These are phyloP conservation scores for Noturus placidus DNA, from an alignment of 2,113 vertebrate genomes.

Conservation along the genomic window DNA sequence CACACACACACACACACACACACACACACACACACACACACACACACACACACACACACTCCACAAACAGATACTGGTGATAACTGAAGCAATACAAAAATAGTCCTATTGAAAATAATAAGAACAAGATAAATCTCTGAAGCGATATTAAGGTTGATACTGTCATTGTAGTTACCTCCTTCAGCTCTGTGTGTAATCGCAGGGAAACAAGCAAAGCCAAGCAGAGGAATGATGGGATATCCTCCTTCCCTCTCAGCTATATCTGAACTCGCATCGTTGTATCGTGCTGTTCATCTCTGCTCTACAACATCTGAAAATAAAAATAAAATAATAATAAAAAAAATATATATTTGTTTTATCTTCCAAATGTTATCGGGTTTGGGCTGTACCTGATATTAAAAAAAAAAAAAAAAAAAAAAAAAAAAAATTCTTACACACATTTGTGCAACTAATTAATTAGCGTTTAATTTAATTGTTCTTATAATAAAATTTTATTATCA, in stretches of 20 bases:
- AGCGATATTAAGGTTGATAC: conserved; percentile 68
- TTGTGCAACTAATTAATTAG: neutral
- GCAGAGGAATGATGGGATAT: conserved; percentile 36
- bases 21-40: conserved; percentile 62
- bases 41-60: neutral
- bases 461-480: neutral
- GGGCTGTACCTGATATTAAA: neutral
- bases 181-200: conserved; percentile 30
- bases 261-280: conserved; percentile 19
- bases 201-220: conserved; percentile 54
- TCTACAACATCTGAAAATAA: conserved; percentile 21
- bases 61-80: conserved; percentile 69
- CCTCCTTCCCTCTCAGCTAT: conserved; percentile 24
- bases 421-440: too few species aligned
- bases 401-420: too few species aligned
- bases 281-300: conserved; percentile 19
- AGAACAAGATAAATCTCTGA: conserved; percentile 58
- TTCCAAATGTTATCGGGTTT: neutral
- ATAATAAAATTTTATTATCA: neutral
- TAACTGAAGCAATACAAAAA: conserved; percentile 71
- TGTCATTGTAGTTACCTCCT: conserved; percentile 14
- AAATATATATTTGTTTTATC: neutral
- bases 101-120: conserved; percentile 76
- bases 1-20: conserved; percentile 47
- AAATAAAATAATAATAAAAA: neutral